Evolutionary conservation across 2,888 invertebrate genomes (phyloP), one percentile per base, ranked within the genome.

Genomic region (Volucella bombylans): DNA sequence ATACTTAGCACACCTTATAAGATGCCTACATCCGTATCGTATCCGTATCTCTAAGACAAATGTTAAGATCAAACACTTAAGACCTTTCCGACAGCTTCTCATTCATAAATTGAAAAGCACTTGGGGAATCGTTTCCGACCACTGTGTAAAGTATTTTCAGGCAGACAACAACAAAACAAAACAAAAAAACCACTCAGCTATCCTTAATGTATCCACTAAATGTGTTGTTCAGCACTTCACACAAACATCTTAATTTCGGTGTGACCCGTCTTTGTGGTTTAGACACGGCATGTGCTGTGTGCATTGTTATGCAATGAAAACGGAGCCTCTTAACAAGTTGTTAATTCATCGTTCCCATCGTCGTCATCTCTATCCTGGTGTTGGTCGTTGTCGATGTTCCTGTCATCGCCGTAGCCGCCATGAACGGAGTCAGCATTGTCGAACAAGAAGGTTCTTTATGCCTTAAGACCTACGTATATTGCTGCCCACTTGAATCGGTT

Each of bases 281-380:
- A 31, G 31, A 6, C 31, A 31, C 6, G 31, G 15, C 18, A 50
- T 43, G 15, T 55, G 31, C 31, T 55, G 49, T 31, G 12, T 49
- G 65, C 65, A 67, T 74, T 74, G 65, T 67, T 59, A 52, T 67
- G 49, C 74, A 74, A 57, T 67, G 74, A 52, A 74, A 59, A 67
- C 50, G 23, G 23, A 55, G 49, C 65, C 57, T 49, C 55, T 74
- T 65, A 41, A 57, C 15, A 74, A 67, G 50, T 74, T 74, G 59
- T 74, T 65, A 74, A 74, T 74, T 74, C 74, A 74, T 67, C 65
- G 59, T 59, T 47, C 15, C 38, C 47, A 12, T 45, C 10, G 55
- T 38, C 50, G 41, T 52, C 23, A 23, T 54, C 39, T 12, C 4
- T n/a, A 39, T 41, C 57, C 4, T 14, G 39, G 41, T 15, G 3